phyloP scores from a whole-genome alignment of 2,797 vertebrate species.

The Microctenopoma stevenorrisi region DNA sequence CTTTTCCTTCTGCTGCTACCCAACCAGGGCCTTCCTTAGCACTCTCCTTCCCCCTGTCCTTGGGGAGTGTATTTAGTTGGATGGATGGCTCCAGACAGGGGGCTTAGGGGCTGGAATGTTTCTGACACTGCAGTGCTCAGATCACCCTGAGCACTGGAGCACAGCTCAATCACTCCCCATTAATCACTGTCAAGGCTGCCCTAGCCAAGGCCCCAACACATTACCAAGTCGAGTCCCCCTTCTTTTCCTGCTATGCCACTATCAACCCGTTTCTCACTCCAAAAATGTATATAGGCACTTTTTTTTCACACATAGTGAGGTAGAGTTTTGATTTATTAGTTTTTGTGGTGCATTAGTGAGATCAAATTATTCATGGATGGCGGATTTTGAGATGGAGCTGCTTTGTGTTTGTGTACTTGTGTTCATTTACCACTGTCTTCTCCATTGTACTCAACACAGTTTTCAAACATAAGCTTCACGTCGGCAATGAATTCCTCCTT shows the following conservation, averaged over 20 bases:
- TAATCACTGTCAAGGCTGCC: slow-evolving; percentile 86
- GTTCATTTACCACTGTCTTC: slow-evolving; percentile 92
- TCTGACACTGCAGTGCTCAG: slow-evolving; percentile 79
- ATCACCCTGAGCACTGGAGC: slow-evolving; percentile 78
- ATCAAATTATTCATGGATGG: neutral
- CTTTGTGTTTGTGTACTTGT: slow-evolving; percentile 8
- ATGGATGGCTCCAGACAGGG: slow-evolving; percentile 85
- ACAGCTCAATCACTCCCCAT: slow-evolving; percentile 87
- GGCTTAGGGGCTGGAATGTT: slow-evolving; percentile 83
- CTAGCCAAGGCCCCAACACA: slow-evolving; percentile 63
- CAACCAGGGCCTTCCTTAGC: slow-evolving; percentile 65
- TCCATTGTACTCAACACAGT: slow-evolving; percentile 97
- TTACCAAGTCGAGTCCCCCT: slow-evolving; percentile 51
- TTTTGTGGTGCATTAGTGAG: neutral
- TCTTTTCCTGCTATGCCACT: slow-evolving; percentile 50
- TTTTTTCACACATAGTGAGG: slow-evolving; percentile 31
- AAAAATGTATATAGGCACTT: slow-evolving; percentile 32
- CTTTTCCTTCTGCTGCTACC: slow-evolving; percentile 45
- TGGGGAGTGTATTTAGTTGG: slow-evolving; percentile 79
- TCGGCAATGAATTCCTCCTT: slow-evolving; percentile 97
- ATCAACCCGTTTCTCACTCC: slow-evolving; percentile 28
- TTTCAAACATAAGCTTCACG: slow-evolving; percentile 98
- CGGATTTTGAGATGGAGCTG: neutral
- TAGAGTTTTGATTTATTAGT: slow-evolving; percentile 7
- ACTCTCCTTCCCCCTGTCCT: slow-evolving; percentile 68